These are phyloP conservation scores for Galbula dea DNA, from an alignment of 2,113 vertebrate genomes.

Conservation along the genomic window DNA sequence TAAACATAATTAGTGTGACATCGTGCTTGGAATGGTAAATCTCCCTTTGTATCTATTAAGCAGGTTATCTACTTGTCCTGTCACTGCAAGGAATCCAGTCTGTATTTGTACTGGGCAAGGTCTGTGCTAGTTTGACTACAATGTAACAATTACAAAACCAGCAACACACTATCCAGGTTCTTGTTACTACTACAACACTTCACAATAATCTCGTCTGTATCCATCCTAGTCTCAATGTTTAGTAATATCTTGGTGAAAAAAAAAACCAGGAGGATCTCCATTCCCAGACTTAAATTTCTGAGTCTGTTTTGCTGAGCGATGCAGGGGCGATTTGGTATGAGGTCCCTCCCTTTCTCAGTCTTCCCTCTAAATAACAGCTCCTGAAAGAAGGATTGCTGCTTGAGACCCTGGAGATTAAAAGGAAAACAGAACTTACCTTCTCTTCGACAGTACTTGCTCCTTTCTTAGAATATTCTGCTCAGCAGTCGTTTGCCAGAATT, in stretches of 20 bases:
- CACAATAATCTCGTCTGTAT: slow-evolving; percentile 44
- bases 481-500: slow-evolving; percentile 60
- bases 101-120: slow-evolving; percentile 63
- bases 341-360: slow-evolving; percentile 1
- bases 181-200: not conserved
- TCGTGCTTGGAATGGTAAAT: slow-evolving; percentile 79
- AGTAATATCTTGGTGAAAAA: not conserved
- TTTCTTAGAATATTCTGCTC: slow-evolving; percentile 52
- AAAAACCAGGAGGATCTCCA: not conserved
- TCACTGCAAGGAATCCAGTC: slow-evolving; percentile 67
- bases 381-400: not conserved
- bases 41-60: slow-evolving; percentile 77
- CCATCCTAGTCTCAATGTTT: slow-evolving; percentile 11
- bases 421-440: slow-evolving; percentile 53
- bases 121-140: slow-evolving; percentile 56
- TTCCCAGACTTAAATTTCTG: slow-evolving; percentile 18
- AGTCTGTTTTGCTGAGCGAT: slow-evolving; percentile 23
- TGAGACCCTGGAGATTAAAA: slow-evolving; percentile 47
- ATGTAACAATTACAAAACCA: slow-evolving; percentile 58
- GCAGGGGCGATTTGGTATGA: not conserved
- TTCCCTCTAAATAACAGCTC: slow-evolving; percentile 24
- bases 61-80: slow-evolving; percentile 73
- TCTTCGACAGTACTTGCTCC: slow-evolving; percentile 47
- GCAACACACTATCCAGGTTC: slow-evolving; percentile 3
- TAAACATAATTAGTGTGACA: slow-evolving; percentile 81